These are phyloP conservation scores for Smutsia gigantea DNA, from an alignment of 2,797 vertebrate genomes.

Conservation along the genomic window DNA sequence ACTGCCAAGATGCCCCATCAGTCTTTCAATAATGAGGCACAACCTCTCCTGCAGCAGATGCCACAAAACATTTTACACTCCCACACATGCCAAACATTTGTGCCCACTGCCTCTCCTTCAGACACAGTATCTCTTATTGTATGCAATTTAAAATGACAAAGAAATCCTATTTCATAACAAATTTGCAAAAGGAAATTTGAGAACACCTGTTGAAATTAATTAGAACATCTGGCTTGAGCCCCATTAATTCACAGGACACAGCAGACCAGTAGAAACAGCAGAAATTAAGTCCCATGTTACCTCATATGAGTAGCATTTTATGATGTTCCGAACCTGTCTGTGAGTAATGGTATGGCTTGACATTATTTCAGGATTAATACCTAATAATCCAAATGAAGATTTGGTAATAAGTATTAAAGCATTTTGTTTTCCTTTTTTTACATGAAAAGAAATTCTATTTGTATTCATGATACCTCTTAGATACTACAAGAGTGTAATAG, in stretches of 20 bases:
- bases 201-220: neutral
- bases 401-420: neutral
- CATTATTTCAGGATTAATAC: neutral
- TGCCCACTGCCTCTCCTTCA: neutral
- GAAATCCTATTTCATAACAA: neutral
- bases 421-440: neutral
- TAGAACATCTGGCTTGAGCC: neutral
- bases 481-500: neutral
- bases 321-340: neutral
- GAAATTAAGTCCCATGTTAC: neutral
- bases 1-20: neutral
- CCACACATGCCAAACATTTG: neutral
- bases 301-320: neutral
- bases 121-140: neutral
- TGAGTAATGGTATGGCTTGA: neutral
- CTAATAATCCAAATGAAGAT: neutral
- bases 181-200: neutral
- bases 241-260: neutral
- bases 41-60: neutral
- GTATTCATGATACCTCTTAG: neutral
- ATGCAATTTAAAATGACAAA: neutral
- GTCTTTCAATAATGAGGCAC: neutral
- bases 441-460: constrained; percentile 10
- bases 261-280: neutral
- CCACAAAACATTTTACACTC: neutral